Conservation (phyloP, 2,888 invertebrate genomes). For the Andrena haemorrhoa region DNA sequence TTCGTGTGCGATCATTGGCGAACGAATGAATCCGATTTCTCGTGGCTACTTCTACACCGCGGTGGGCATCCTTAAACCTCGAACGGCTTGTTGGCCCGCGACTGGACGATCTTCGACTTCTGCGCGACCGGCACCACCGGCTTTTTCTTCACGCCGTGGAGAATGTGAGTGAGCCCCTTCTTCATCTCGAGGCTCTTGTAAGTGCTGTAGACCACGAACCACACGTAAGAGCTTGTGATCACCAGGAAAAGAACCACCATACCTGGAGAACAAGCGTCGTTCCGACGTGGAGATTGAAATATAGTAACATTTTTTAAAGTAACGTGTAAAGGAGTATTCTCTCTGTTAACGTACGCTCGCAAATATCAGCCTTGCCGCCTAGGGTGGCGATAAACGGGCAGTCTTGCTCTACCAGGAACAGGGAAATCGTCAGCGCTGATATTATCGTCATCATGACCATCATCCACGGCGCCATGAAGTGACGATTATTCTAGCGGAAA, state of each 20-base stretch:
- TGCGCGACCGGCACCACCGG: slow-evolving; percentile 44
- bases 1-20: slow-evolving; percentile 21
- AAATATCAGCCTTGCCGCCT: slow-evolving; percentile 78
- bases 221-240: slow-evolving; percentile 80
- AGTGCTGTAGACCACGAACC: slow-evolving; percentile 84
- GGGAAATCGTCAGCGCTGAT: slow-evolving; percentile 80
- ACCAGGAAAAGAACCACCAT: slow-evolving; percentile 75
- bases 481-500: slow-evolving; percentile 81
- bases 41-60: slow-evolving; percentile 38
- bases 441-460: slow-evolving; percentile 83
- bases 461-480: slow-evolving; percentile 85
- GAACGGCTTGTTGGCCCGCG: slow-evolving; percentile 69
- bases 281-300: too few relatives aligned
- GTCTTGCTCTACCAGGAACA: slow-evolving; percentile 81
- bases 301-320: too few relatives aligned
- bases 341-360: slow-evolving; percentile 75
- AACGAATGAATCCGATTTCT: slow-evolving; percentile 41
- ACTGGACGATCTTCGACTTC: slow-evolving; percentile 60
- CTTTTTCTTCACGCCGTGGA: slow-evolving; percentile 77
- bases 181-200: slow-evolving; percentile 83
- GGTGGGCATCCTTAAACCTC: slow-evolving; percentile 69
- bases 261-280: slow-evolving; percentile 67
- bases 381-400: slow-evolving; percentile 80
- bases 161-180: slow-evolving; percentile 81
- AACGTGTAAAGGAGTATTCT: not conserved